Conservation (phyloP, 2,888 invertebrate species). For the Chesias legatella region DNA sequence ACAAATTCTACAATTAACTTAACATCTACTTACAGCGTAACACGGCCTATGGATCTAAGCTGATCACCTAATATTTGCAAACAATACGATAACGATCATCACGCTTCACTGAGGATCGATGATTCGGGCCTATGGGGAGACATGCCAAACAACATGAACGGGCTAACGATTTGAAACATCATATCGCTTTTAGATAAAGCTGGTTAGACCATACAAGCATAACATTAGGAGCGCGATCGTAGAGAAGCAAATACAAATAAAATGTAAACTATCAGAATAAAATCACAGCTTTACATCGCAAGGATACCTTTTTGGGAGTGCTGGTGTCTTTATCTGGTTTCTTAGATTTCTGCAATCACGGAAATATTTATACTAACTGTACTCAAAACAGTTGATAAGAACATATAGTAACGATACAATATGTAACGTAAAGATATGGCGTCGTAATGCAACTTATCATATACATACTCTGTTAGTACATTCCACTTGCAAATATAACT, state of each 20-base stretch:
- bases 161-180: slow-evolving; percentile 35
- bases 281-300: slow-evolving; percentile 37
- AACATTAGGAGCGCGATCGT: slow-evolving; percentile 13
- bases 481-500: slow-evolving; percentile 20
- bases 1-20: slow-evolving; percentile 1
- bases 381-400: neutral
- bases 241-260: slow-evolving; percentile 35
- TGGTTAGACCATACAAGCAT: slow-evolving; percentile 45
- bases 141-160: slow-evolving; percentile 43
- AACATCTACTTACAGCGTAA: slow-evolving; percentile 8
- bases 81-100: slow-evolving; percentile 10
- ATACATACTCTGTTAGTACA: slow-evolving; percentile 14
- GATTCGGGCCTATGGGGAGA: slow-evolving; percentile 48
- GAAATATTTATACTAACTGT: slow-evolving; percentile 45
- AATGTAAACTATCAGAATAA: slow-evolving; percentile 30
- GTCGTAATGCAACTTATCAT: neutral
- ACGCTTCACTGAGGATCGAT: slow-evolving; percentile 33
- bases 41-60: neutral
- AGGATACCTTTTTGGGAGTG: slow-evolving; percentile 86
- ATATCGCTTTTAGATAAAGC: slow-evolving; percentile 46
- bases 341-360: slow-evolving; percentile 87
- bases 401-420: slow-evolving; percentile 1
- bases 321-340: slow-evolving; percentile 86
- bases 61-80: slow-evolving; percentile 8
- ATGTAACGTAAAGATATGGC: too few species aligned